phyloP scores from a whole-genome alignment of 2,113 vertebrate genomes.

The Zapus hudsonius region DNA sequence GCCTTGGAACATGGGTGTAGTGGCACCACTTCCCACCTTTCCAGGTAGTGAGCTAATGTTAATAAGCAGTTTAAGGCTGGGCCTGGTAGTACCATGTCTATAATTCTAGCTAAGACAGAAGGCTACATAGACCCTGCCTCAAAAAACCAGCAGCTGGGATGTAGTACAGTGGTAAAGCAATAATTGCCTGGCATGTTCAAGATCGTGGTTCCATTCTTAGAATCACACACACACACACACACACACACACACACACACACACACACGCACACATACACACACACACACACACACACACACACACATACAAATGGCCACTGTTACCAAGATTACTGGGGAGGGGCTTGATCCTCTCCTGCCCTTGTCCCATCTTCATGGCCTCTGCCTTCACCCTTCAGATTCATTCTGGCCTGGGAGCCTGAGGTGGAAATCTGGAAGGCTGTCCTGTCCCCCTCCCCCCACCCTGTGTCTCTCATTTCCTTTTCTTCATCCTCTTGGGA shows the following conservation, averaged over 20 bases:
- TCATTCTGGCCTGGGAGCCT: conserved; percentile 55
- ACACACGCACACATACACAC: no score
- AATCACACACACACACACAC: no score
- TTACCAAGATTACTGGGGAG: not conserved
- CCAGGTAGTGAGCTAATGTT: not conserved
- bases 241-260: no score
- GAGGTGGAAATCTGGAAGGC: conserved; percentile 67
- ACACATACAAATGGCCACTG: not conserved
- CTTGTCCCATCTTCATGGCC: not conserved
- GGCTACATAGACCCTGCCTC: not conserved
- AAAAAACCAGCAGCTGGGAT: not conserved
- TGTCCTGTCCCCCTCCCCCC: not conserved
- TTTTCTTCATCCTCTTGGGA: conserved; percentile 63
- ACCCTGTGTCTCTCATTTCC: conserved; percentile 41
- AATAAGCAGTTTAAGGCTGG: not conserved
- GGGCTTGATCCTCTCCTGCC: not conserved
- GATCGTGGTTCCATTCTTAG: no score
- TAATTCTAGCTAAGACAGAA: not conserved
- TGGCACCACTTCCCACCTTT: not conserved
- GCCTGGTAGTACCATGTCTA: not conserved
- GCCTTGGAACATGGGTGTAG: not conserved
- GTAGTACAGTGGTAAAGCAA: not conserved
- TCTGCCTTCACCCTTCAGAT: conserved; percentile 55
- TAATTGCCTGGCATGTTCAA: not conserved
- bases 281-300: no score